These are phyloP conservation scores for Piliocolobus tephrosceles DNA, from an alignment of 2,113 vertebrate species.

Conservation along the genomic window DNA sequence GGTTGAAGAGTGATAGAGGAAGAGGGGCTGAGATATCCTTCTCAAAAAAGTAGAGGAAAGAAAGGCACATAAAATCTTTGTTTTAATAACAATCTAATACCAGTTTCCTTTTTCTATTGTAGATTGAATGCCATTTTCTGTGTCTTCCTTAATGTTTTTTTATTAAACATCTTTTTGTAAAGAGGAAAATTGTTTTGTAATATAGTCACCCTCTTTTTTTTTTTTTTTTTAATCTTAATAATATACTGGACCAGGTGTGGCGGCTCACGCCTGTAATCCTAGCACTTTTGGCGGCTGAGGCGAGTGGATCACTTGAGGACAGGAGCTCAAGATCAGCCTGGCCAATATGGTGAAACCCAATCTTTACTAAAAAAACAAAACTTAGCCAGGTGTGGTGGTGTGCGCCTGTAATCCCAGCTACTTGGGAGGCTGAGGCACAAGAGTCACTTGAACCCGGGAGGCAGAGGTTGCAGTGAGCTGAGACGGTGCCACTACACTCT, in stretches of 20 bases:
- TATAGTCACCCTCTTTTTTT: background rate
- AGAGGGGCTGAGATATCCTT: background rate
- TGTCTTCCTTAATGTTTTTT: slow-evolving; percentile 19
- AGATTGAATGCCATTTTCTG: slow-evolving; percentile 16
- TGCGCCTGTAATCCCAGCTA: no score
- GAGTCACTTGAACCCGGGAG: no score
- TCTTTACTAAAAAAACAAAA: no score
- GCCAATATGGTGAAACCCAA: no score
- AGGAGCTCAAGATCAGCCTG: no score
- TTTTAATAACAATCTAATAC: slow-evolving; percentile 24
- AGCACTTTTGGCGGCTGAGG: no score
- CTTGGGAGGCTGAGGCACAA: no score
- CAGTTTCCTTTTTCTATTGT: background rate
- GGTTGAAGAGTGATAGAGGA: background rate
- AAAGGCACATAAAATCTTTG: background rate
- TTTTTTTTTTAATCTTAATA: background rate
- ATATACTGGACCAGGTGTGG: background rate
- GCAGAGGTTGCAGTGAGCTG: no score
- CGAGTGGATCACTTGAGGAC: no score
- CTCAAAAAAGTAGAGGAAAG: background rate
- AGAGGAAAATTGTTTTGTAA: slow-evolving; percentile 19
- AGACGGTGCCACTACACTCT: no score
- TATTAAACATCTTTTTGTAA: slow-evolving; percentile 10
- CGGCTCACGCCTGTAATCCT: no score
- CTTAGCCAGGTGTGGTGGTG: no score